phyloP scores from a whole-genome alignment of 2,888 invertebrate species.

The Aromia moschata region DNA sequence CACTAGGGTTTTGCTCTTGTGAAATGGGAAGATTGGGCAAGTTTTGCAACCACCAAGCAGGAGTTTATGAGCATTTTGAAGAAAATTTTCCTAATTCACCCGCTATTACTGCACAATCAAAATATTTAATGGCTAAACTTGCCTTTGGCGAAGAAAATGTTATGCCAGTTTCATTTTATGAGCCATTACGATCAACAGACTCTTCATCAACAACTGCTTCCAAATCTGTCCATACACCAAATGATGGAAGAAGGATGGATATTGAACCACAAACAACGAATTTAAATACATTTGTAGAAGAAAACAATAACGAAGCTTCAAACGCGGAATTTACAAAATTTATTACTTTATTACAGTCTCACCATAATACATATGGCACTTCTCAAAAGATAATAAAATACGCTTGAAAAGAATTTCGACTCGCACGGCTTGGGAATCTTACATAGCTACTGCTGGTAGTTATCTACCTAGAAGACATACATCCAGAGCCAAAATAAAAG shows the following conservation, averaged over 20 bases:
- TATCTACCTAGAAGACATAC: too few species aligned
- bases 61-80: conserved; percentile 12
- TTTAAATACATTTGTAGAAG: background rate
- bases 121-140: conserved; percentile 17
- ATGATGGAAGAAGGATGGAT: background rate
- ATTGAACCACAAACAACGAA: background rate
- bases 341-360: too few species aligned
- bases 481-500: too few species aligned
- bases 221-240: background rate
- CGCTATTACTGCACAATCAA: conserved; percentile 4
- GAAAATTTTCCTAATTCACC: conserved; percentile 10
- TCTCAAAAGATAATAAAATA: too few species aligned
- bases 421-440: too few species aligned
- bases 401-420: too few species aligned
- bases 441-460: too few species aligned
- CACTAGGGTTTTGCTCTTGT: conserved; percentile 6
- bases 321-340: too few species aligned
- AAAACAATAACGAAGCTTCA: background rate
- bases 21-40: conserved; percentile 6
- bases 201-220: background rate
- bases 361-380: too few species aligned
- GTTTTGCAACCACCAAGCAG: conserved; percentile 26
- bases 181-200: background rate
- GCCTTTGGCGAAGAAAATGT: conserved; percentile 22
- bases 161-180: conserved; percentile 16